Base-by-base conservation (phyloP, 2,113 vertebrate species). In the Taxidea taxus region DNA sequence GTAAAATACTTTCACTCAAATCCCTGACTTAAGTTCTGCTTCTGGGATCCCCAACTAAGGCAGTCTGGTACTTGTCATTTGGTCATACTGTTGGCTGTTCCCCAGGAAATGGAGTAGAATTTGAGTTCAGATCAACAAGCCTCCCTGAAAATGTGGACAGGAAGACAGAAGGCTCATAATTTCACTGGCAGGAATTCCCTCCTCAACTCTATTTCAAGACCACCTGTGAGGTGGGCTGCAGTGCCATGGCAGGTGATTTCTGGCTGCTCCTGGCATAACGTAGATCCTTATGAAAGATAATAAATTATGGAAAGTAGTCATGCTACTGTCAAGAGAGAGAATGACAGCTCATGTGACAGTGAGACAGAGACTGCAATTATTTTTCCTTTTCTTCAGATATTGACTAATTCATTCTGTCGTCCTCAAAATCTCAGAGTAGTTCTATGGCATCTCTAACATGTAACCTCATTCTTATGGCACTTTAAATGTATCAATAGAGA, bases 1-100 rank as follows among this genome's bases (percentile, higher is more conserved):
- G 94, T 96, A 85, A 95, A 93, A 91, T 44, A 42, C 39, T 94
- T 95, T 70, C 68, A 93, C 37, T 91, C 60, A 75, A 87, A 89
- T 47, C 87, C 68, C 44, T 47, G 47, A 88, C 44, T 90, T 84
- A 21, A 54, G 47, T 81, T 97, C 56, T 88, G 70, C 64, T 90
- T 74, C 90, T 44, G 64, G n/a, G 27, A 92, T 44, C 31, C 51
- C 93, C 88, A 80, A 60, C 34, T 20, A 20, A 85, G 37, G 56
- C 12, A 62, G 64, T 77, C 87, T 77, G 83, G 42, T 64, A 54
- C 88, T 56, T 68, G 68, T 93, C 77, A 42, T 60, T 8, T 21
- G 83, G 64, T 90, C 78, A 27, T 3, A 11, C 21, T 4, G 10
- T 86, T 78, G 80, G 72, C 84, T 44, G 7, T 77, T 62, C 37